Base-by-base conservation (phyloP, 2,113 vertebrate species). In the Onychorhynchus coronatus region DNA sequence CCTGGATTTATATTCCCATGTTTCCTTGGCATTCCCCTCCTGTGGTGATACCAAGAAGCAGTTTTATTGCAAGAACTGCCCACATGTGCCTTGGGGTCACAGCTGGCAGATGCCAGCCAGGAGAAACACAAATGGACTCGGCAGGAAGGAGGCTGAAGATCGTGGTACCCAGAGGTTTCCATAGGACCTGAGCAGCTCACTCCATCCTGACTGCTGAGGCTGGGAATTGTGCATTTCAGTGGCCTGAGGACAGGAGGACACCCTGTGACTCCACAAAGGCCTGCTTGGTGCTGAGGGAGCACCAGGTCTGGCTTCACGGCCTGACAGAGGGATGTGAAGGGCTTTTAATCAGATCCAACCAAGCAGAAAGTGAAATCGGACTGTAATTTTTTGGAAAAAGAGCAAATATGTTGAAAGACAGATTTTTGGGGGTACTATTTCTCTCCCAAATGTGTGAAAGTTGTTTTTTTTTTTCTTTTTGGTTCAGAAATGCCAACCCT, bases 171-270 rank as follows among this genome's bases (percentile, higher is more conserved):
- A 2, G 30, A 53, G 71, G 31, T 70, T 18, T 44, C 39, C 56
- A 12, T 2, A 2, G 39, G 16, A 44, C 22, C 8, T 0, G 7
- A 74, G 66, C 35, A 74, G 61, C 41, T 83, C 46, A 0, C 50
- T 16, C 55, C 41, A 27, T 15, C 44, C 35, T 25, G 11, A 14
- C 31, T 68, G 47, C 53, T 12, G 41, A 61, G 67, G 33, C 31
- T 73, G 61, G 47, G 59, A 74, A 59, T 24, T 5, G 16, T 12
- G 30, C 18, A 3, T 30, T 59, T 70, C 7, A 35, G 41, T 37
- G 72, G 39, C 16, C 30, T n/a, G 44, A 73, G 61, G 39, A 78
- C 71, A 74, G 50, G 4, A 59, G n/a, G 35, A 62, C 49, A 6
- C 68, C 41, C 31, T 55, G 35, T 8, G 44, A 56, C 39, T 42